Base-by-base conservation (phyloP, 2,113 vertebrate species). In the Archilochus colubris region DNA sequence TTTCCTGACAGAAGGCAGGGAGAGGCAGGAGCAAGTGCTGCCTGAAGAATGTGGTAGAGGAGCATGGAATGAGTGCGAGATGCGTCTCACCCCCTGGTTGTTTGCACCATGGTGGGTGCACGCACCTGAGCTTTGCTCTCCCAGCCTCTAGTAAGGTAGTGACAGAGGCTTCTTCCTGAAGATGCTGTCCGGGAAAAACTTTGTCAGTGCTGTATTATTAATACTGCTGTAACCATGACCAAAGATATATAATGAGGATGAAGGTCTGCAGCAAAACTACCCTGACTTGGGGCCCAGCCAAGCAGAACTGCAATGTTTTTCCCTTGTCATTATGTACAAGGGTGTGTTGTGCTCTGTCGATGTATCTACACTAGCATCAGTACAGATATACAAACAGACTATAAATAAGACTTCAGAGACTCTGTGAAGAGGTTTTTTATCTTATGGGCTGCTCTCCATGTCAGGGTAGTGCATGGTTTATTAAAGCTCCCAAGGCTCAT, bases 391-490 rank as follows among this genome's bases (percentile, higher is more conserved):
- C 70, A 86, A 90, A 76, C 1, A 84, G 80, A 22, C 51, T 5
- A 15, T 14, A 54, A 70, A 43, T 78, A 92, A 92, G 69, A 77
- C 77, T 91, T 93, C 69, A 95, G 82, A 93, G 36, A n/a, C 40
- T 33, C 43, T 80, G 40, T 50, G 59, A 94, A 89, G 66, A 62
- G 51, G 18, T 67, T 85, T 73, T 88, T 92, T 96, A 94, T 95
- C 91, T 93, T 93, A 92, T 86, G 92, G 94, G 91, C 95, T 92
- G 36, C 50, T 82, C 50, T 93, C 83, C 81, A 69, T 53, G 44
- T 63, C 15, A 88, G 53, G 61, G 24, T 77, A 70, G 18, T 0
- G 0, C 0, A 0, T 9, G 44, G 58, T 46, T 86, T 76, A 66
- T 73, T 73, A 88, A 61, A 88, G 22, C 43, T 91, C n/a, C n/a